Base-by-base conservation (phyloP, 2,113 vertebrate genomes). In the Pelmatolapia mariae region DNA sequence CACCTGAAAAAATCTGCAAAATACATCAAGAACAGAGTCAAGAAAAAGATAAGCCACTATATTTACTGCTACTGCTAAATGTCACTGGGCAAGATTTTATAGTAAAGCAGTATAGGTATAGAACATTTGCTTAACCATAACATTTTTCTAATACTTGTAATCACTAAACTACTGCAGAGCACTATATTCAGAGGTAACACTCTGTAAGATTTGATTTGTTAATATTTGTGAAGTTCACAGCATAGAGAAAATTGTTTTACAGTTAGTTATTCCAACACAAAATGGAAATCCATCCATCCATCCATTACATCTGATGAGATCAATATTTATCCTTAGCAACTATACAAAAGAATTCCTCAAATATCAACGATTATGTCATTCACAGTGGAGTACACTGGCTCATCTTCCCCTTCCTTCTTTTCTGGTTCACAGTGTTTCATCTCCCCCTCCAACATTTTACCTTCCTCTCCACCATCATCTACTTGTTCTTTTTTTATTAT, bases 301-400 rank as follows among this genome's bases (percentile, higher is more conserved):
- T n/a, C n/a, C n/a, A 16, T 47, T 8, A 24, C 53, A 54, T 24
- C 3, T 54, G 53, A 12, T 12, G n/a, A 54, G n/a, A 24, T 56
- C 53, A 56, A 24, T 56, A 22, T 54, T 54, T 11, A 56, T 56
- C 6, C 5, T 10, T 2, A 56, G n/a, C 53, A 56, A 56, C 22
- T 24, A 11, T 1, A 54, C n/a, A 54, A 24, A 24, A 24, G 11
- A 56, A 4, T 50, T 18, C 7, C n/a, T 54, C 53, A 56, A 4
- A 0, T 56, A 6, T 24, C 10, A 56, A 12, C n/a, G 4, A 2
- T 56, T 22, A 56, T 7, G 10, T 56, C 10, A 24, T 56, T 24
- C 6, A 91, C 19, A 15, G 45, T 88, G 19, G 90, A 86, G 61
- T 93, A 93, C 19, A 92, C 71, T 1, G 8, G 43, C 5, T 7